phyloP scores from a whole-genome alignment of 2,113 vertebrate species.

The Dicerorhinus sumatrensis region DNA sequence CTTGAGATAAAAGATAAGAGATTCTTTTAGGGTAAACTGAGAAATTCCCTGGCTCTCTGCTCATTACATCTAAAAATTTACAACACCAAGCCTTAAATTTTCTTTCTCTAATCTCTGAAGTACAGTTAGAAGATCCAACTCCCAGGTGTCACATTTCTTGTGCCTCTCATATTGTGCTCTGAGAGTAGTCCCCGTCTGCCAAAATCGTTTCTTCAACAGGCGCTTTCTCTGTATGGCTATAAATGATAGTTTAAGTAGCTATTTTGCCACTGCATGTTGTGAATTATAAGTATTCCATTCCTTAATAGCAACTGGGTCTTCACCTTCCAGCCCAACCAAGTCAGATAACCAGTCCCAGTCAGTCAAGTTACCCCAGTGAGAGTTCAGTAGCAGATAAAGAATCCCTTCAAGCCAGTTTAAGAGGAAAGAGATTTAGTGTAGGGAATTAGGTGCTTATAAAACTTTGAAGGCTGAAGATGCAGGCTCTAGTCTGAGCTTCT shows the following conservation, averaged over 20 bases:
- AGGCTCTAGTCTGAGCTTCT: background rate
- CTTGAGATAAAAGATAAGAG: slow-evolving; percentile 13
- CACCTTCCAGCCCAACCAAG: background rate
- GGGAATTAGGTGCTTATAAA: background rate
- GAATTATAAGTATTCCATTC: background rate
- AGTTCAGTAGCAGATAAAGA: background rate
- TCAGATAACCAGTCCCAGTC: background rate
- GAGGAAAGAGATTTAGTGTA: background rate
- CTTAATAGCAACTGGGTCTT: background rate
- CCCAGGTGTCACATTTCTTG: background rate
- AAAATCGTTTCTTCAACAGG: background rate
- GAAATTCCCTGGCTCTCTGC: background rate
- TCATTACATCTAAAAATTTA: background rate
- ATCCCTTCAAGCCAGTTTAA: background rate
- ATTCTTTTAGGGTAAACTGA: background rate
- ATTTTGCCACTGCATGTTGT: background rate
- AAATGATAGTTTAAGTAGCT: background rate
- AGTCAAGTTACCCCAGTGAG: background rate
- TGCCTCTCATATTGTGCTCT: background rate
- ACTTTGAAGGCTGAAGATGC: background rate
- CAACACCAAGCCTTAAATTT: background rate
- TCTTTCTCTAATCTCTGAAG: background rate
- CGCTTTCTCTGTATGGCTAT: background rate
- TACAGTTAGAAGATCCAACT: background rate
- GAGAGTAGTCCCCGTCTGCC: background rate